Conservation (phyloP, 2,797 vertebrate species). For the Chaunax sp. region DNA sequence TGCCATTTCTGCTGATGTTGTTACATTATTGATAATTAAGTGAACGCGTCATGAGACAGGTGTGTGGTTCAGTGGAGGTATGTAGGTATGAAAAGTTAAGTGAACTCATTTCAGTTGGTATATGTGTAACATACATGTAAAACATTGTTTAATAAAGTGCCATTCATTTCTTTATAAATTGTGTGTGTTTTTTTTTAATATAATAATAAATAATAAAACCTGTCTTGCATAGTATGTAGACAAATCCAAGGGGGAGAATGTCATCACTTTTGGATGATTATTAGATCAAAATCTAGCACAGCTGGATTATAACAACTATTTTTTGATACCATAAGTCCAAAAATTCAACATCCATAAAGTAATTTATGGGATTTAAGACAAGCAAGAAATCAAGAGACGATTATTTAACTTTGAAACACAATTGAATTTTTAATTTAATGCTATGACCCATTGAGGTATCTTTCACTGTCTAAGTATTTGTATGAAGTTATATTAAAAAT, state of each 20-base stretch:
- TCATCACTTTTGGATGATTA: too few relatives aligned
- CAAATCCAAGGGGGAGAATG: neutral
- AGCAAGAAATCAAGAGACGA: too few relatives aligned
- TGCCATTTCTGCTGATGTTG: constrained; percentile 11
- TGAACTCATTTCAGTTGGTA: constrained; percentile 18
- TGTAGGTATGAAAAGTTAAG: constrained; percentile 28
- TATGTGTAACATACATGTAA: constrained; percentile 43
- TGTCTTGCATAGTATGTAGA: neutral
- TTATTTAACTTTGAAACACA: too few relatives aligned
- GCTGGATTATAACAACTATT: too few relatives aligned
- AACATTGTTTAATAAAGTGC: constrained; percentile 39
- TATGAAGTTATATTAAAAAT: too few relatives aligned
- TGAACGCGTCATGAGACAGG: constrained; percentile 1
- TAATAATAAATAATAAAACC: neutral
- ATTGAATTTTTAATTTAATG: too few relatives aligned
- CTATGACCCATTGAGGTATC: too few relatives aligned
- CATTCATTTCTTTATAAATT: constrained; percentile 3
- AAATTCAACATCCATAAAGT: too few relatives aligned
- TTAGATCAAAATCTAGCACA: too few relatives aligned
- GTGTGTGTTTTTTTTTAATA: constrained; percentile 11
- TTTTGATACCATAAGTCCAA: too few relatives aligned
- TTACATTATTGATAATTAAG: constrained; percentile 15
- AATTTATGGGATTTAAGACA: too few relatives aligned
- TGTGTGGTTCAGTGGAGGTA: neutral
- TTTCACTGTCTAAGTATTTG: too few relatives aligned